Conservation (phyloP, 2,797 vertebrate genomes). For the Lerista edwardsae region DNA sequence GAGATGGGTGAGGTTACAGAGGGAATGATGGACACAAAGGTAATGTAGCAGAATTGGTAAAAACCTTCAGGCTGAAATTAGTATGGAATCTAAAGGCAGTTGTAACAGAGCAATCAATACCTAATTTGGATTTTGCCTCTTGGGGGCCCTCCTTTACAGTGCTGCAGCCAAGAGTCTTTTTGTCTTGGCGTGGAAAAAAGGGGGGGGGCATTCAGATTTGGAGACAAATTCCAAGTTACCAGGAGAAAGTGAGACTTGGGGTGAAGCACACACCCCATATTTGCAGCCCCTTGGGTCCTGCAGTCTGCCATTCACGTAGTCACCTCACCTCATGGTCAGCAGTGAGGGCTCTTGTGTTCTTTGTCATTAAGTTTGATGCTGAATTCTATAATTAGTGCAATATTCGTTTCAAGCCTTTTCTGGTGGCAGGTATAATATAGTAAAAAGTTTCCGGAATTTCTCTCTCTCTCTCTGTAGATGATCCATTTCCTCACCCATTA, state of each 20-base stretch:
- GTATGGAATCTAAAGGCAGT: background rate
- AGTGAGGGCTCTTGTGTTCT: background rate
- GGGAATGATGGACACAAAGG: conserved; percentile 98
- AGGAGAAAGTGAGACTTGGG: no score
- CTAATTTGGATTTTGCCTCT: background rate
- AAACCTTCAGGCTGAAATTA: background rate
- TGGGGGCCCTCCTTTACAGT: no score
- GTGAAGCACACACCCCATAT: no score
- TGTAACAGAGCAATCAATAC: background rate
- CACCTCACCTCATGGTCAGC: no score
- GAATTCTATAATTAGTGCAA: no score
- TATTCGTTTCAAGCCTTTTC: background rate
- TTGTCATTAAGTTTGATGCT: background rate
- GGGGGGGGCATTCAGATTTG: background rate
- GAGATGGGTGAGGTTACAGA: conserved; percentile 99
- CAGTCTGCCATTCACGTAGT: no score
- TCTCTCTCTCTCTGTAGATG: conserved; percentile 84
- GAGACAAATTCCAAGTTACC: no score
- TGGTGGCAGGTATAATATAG: background rate
- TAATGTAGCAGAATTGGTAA: conserved; percentile 61
- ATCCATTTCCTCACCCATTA: conserved; percentile 95
- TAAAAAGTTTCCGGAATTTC: background rate
- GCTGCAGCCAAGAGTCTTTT: background rate
- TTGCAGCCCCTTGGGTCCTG: no score
- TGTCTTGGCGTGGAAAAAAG: background rate